These are phyloP conservation scores for Pseudopodoces humilis DNA, from an alignment of 2,113 vertebrate genomes.

Conservation along the genomic window DNA sequence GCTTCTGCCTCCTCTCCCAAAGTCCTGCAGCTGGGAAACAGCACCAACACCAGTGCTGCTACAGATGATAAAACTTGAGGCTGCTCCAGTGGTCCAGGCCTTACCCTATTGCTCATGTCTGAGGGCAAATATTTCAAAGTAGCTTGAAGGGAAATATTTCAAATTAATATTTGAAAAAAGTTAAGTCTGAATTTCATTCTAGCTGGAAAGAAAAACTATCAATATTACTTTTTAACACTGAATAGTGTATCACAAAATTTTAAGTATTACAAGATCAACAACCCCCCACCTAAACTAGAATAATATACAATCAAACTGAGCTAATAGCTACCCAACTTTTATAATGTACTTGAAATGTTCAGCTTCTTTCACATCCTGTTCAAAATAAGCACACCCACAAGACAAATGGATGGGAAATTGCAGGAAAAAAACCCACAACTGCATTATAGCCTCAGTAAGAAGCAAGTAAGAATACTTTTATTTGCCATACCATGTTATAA, in stretches of 20 bases:
- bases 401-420: not conserved
- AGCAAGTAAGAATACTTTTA: not conserved
- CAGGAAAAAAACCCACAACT: not conserved
- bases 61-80: not conserved
- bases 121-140: not conserved
- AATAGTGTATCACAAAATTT: not conserved
- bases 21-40: not conserved
- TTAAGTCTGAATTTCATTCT: not conserved
- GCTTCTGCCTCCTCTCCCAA: not conserved
- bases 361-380: not conserved
- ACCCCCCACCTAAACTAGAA: accelerated
- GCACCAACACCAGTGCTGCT: not conserved
- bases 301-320: not conserved
- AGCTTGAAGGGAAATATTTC: not conserved
- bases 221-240: not conserved
- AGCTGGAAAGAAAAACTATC: not conserved
- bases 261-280: not conserved
- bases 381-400: not conserved
- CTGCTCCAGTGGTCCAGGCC: not conserved
- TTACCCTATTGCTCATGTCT: not conserved
- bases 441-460: not conserved
- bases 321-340: not conserved
- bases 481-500: not conserved
- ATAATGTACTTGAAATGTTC: not conserved
- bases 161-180: not conserved